Evolutionary conservation across 2,888 invertebrate genomes (phyloP), one percentile per base, ranked within the genome.

Genomic region (Apamea sordens): DNA sequence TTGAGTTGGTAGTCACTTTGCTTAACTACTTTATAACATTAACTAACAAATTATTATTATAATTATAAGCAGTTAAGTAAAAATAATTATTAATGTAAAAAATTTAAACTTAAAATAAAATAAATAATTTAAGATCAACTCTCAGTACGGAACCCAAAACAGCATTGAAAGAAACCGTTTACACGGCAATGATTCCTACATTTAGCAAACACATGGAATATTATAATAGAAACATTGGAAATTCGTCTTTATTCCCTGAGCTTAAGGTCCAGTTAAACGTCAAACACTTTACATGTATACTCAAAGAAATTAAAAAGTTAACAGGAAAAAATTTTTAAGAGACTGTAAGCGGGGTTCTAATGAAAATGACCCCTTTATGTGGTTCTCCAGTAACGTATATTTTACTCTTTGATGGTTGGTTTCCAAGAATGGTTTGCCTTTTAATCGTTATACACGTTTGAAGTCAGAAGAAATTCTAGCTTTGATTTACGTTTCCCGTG

Each of bases 101-200:
- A 53, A 28, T 11, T 0, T 32, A 13, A 41, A 59, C n/a, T 28
- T 0, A 24, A 50, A 73, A 59, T 7, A n/a, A 47, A 59, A 44
- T 73, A n/a, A 56, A 44, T 28, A 0, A 56, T 32, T 80, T 11
- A 64, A 72, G 1, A 59, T 28, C 1, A 50, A 28, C 13, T 1
- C 13, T 64, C 67, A 15, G 1, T 41, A 83, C 80, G 83, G 91
- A 89, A 88, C 89, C 87, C 91, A 82, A 82, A 89, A 87, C 70
- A 77, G 77, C 71, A 77, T 86, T 88, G 82, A 90, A 91, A 89
- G 88, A 88, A 89, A 86, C 83, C 88, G 80, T 91, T 90, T 90
- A 90, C 88, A 88, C 84, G 84, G 86, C 89, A 88, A 91, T 89
- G 89, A 90, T 91, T 89, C 71, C 87, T 86, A 86, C 88, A 88